A percentile compares a stretch with the other conserved stretches of the same genome.
phyloP scores from a whole-genome alignment of 2,797 vertebrate genomes.

The Australoheros facetus region DNA sequence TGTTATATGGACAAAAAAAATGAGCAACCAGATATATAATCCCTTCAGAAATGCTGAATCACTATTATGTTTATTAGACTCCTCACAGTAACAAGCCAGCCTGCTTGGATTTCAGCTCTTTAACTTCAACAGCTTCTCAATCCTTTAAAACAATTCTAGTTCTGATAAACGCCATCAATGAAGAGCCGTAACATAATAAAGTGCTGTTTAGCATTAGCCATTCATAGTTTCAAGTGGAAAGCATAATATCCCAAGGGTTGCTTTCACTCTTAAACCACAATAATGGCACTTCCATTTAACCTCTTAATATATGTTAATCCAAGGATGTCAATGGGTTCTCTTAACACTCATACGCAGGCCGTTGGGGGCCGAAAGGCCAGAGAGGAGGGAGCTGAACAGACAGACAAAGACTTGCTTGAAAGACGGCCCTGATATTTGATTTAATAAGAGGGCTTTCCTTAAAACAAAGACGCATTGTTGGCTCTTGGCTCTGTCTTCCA shows the following conservation, averaged over 20 bases:
- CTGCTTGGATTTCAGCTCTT: conserved; percentile 48
- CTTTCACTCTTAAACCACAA: conserved; percentile 74
- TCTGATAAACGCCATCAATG: conserved; percentile 66
- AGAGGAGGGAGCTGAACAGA: conserved; percentile 44
- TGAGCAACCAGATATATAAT: not conserved
- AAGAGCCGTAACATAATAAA: conserved; percentile 67
- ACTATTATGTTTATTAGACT: conserved; percentile 7
- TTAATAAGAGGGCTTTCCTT: conserved; percentile 70
- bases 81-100: conserved; percentile 25
- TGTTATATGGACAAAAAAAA: not conserved
- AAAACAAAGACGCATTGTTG: conserved; percentile 78
- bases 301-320: conserved; percentile 80
- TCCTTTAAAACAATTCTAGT: conserved; percentile 45
- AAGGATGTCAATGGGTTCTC: conserved; percentile 78
- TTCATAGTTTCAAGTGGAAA: conserved; percentile 77
- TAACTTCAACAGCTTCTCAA: conserved; percentile 58
- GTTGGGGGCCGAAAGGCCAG: conserved; percentile 63
- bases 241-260: conserved; percentile 75
- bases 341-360: conserved; percentile 68
- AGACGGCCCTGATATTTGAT: conserved; percentile 70
- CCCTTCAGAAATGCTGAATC: conserved; percentile 5
- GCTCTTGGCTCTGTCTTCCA: conserved; percentile 47
- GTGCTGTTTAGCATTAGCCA: conserved; percentile 72
- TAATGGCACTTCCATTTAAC: conserved; percentile 79
- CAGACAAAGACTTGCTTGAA: conserved; percentile 70